These are phyloP conservation scores for Dromius quadrimaculatus DNA, from an alignment of 2,888 invertebrate species.

Conservation along the genomic window DNA sequence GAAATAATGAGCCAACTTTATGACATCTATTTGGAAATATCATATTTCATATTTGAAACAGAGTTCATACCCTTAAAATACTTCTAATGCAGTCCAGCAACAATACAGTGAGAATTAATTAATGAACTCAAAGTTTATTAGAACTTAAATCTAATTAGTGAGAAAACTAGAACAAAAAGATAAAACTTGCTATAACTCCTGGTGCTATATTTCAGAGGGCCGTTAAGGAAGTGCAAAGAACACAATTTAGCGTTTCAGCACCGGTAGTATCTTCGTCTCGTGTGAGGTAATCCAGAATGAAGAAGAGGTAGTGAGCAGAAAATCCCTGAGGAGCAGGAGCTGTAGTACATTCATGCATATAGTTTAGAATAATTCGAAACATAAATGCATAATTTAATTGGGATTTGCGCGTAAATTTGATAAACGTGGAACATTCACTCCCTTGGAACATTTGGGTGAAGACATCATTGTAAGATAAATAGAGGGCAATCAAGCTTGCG, in stretches of 20 bases:
- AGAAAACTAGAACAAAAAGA: conserved; percentile 27
- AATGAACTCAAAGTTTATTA: conserved; percentile 33
- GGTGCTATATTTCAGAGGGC: conserved; percentile 19
- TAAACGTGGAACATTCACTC: conserved; percentile 40
- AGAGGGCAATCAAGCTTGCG: not conserved
- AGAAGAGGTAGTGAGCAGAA: conserved; percentile 1
- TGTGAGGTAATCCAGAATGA: not conserved
- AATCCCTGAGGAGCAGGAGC: conserved; percentile 11
- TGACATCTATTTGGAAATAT: too few species aligned
- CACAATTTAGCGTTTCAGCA: conserved; percentile 17
- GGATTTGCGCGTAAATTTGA: conserved; percentile 60
- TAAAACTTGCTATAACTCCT: conserved; percentile 3
- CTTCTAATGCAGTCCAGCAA: not conserved
- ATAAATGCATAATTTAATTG: conserved; percentile 60
- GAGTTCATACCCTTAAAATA: too few species aligned
- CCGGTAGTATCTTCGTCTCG: not conserved
- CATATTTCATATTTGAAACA: too few species aligned
- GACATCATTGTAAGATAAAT: conserved; percentile 15
- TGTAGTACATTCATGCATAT: conserved; percentile 35
- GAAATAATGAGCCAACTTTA: too few species aligned
- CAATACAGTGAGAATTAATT: conserved; percentile 10
- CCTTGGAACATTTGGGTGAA: conserved; percentile 25
- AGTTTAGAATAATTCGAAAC: conserved; percentile 42
- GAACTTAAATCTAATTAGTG: conserved; percentile 27
- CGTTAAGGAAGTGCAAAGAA: conserved; percentile 38